Base-by-base conservation (phyloP, 2,888 invertebrate genomes). In the Danaus chrysippus region DNA sequence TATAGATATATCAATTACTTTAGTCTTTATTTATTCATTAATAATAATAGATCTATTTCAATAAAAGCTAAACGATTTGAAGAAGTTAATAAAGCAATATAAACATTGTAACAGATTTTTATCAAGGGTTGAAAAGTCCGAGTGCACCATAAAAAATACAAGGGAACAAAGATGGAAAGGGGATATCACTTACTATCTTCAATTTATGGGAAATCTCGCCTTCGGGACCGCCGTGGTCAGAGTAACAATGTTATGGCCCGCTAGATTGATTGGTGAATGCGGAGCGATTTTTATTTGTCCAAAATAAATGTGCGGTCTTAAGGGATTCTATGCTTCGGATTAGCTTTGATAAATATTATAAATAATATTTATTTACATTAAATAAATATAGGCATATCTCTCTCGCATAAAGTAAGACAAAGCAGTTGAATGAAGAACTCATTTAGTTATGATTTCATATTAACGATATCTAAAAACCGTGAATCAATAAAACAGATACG, bases 81-180 rank as follows among this genome's bases (percentile, higher is more conserved):
- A 34, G 23, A 8, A 34, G 3, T 34, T 34, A 34, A 34, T 34
- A 34, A 3, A 34, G 23, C 23, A 34, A 34, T 34, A 34, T 34
- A 34, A 34, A 6, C 23, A n/a, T 46, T 15, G 9, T 1, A 12
- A n/a, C 15, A 1, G 17, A 17, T 49, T 49, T 17, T 17, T 49
- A 15, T 10, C 49, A 17, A 49, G 49, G 49, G 49, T 49, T 49
- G 49, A 49, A 46, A 49, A 49, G 49, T 49, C 17, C 17, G 49
- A 49, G 17, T 17, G 59, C 59, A 59, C 56, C 66, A 69, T 74
- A 86, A 87, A 87, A 87, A 86, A 87, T 84, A 82, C 77, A 56
- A 72, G 84, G 84, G 88, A 87, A 87, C 87, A 84, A 86, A 90
- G 88, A 91, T 90, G 88, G 90, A 88, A 87, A 84, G 87, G 88